A percentile compares a stretch with the other conserved stretches of the same genome.
These are phyloP conservation scores for Pristionchus pacificus DNA, from an alignment of 1,140 invertebrate species.

Conservation along the genomic window DNA sequence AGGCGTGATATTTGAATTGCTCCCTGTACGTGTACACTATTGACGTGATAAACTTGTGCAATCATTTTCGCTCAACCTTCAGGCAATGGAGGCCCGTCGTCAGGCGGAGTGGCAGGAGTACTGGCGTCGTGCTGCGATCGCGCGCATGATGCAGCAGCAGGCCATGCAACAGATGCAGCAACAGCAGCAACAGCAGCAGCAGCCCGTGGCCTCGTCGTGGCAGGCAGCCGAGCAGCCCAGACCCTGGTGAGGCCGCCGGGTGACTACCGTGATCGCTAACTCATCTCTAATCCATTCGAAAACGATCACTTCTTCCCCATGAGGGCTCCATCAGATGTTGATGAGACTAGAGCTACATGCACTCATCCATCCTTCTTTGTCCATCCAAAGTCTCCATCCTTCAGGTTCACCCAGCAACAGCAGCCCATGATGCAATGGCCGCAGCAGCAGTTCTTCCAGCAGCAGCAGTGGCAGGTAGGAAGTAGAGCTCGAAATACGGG, in stretches of 20 bases:
- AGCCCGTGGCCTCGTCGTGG: neutral
- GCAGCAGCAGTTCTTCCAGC: neutral
- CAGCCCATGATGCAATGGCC: neutral
- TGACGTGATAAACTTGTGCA: too few relatives aligned
- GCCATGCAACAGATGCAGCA: neutral
- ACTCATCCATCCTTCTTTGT: neutral
- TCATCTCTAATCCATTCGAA: too few relatives aligned
- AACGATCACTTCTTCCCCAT: too few relatives aligned
- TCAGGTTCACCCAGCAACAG: neutral
- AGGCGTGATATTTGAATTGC: too few relatives aligned
- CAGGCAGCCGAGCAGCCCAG: neutral
- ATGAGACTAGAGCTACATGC: neutral
- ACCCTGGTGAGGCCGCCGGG: neutral
- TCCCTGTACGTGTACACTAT: too few relatives aligned
- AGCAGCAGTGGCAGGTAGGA: neutral
- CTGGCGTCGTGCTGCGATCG: neutral
- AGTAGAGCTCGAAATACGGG: too few relatives aligned
- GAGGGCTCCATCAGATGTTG: neutral
- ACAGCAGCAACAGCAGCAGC: neutral
- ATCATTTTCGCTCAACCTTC: too few relatives aligned
- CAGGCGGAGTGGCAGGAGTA: neutral
- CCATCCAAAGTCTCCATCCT: neutral
- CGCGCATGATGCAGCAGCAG: too few relatives aligned
- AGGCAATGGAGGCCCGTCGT: too few relatives aligned
- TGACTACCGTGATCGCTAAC: too few relatives aligned